These are phyloP conservation scores for Accipiter badius DNA, from an alignment of 2,797 vertebrate species.

Conservation along the genomic window DNA sequence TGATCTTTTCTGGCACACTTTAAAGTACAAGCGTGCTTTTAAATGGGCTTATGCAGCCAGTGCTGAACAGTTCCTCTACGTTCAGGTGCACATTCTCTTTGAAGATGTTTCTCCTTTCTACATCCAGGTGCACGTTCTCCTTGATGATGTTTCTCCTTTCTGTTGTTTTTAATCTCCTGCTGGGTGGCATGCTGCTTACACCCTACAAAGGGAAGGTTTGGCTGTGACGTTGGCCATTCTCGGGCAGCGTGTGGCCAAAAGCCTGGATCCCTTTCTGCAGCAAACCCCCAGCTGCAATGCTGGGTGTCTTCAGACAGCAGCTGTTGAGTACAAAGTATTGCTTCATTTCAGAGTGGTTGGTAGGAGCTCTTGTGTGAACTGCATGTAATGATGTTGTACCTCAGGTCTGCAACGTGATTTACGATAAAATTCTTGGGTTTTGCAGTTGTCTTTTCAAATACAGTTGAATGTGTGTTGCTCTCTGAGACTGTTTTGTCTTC, in stretches of 20 bases:
- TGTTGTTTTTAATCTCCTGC: not conserved
- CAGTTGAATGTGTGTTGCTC: not conserved
- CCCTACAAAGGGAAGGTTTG: not conserved
- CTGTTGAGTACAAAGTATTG: not conserved
- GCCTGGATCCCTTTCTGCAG: not conserved
- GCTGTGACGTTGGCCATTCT: not conserved
- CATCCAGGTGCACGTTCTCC: not conserved
- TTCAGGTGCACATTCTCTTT: not conserved
- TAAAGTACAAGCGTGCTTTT: not conserved
- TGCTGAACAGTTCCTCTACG: not conserved
- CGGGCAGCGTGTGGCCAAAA: not conserved
- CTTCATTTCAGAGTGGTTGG: not conserved
- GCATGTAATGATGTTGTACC: not conserved
- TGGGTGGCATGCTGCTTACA: not conserved
- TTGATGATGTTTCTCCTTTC: not conserved
- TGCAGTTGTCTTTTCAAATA: accelerated
- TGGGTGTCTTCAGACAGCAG: not conserved
- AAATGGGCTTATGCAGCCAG: not conserved
- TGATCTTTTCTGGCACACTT: not conserved
- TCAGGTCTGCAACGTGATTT: not conserved
- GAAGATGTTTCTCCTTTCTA: not conserved
- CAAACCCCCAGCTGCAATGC: not conserved
- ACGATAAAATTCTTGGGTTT: not conserved
- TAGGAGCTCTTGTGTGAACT: not conserved
- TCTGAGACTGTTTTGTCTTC: not conserved